Base-by-base conservation (phyloP, 2,888 invertebrate species). In the Stratiomys singularior region DNA sequence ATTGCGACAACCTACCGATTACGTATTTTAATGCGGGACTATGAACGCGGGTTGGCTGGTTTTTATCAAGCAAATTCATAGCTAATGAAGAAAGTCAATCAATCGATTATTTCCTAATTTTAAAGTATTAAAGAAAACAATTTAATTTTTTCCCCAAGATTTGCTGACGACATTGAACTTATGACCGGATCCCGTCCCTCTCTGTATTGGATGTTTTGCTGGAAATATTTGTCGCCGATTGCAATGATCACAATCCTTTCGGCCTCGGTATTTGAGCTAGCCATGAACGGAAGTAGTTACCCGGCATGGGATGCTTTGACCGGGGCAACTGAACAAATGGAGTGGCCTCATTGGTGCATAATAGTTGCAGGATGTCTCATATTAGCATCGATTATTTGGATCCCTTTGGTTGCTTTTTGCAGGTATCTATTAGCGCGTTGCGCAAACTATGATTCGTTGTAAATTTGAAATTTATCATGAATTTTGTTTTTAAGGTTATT, bases 151-250 rank as follows among this genome's bases (percentile, higher is more conserved):
- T n/a, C n/a, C n/a, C n/a, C n/a, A n/a, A n/a, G 96, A 87, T 97
- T 97, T 85, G 94, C 96, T 2, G 96, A 97, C 84, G 97, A 97
- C 86, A 96, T 97, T 80, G 96, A 97, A 87, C 89, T 96, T 87
- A 98, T 98, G 97, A 97, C 96, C 0, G 97, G 97, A 1, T 92
- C 91, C 66, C 90, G 96, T 27, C 96, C 97, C 0, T 93, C 94
- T 0, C 89, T 94, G 44, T 98, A 96, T 86, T 97, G 97, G 97
- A 89, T 96, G 84, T 91, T 96, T 81, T 97, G 96, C 87, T 98
- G 97, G 97, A 96, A 97, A 86, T 97, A 96, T 85, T 88, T 97
- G 13, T 96, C 96, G 1, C 97, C 97, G 0, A 84, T 93, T 78
- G 96, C 96, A 0, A 96, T 97, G 96, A 86, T 96, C 46, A 92